Evolutionary conservation across 2,113 vertebrate species (phyloP).

Genomic region (Pristiophorus japonicus): DNA sequence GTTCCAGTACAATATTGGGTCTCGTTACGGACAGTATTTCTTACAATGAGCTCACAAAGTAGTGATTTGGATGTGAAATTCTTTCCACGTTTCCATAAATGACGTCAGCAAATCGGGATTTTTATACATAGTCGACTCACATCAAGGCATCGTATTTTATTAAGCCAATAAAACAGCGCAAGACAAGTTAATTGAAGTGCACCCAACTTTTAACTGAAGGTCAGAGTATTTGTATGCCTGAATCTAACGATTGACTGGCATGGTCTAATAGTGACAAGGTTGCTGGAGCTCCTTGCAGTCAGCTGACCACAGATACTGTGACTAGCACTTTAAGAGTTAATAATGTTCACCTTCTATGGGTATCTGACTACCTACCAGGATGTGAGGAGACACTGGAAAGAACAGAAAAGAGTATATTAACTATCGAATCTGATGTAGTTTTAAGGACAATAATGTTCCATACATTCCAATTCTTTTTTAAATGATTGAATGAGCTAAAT

Average conservation of each 20-base stretch:
- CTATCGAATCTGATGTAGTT: not conserved
- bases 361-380: not conserved
- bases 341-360: constrained; percentile 9
- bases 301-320: not conserved
- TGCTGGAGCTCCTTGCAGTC: not conserved
- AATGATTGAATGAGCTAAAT: not conserved
- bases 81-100: not conserved
- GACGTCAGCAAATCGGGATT: not conserved
- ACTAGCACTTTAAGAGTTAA: constrained; percentile 22
- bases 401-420: not conserved
- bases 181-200: not conserved
- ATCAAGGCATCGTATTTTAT: not conserved
- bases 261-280: not conserved
- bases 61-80: not conserved
- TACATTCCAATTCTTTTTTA: constrained; percentile 32
- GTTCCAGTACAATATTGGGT: not conserved
- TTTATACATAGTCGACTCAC: not conserved
- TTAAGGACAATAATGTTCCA: not conserved
- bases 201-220: not conserved
- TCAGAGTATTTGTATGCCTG: not conserved
- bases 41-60: not conserved
- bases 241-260: not conserved
- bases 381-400: constrained; percentile 31
- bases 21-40: not conserved
- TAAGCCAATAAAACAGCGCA: not conserved